phyloP scores from a whole-genome alignment of 2,113 vertebrate species.

The Chaenocephalus aceratus region DNA sequence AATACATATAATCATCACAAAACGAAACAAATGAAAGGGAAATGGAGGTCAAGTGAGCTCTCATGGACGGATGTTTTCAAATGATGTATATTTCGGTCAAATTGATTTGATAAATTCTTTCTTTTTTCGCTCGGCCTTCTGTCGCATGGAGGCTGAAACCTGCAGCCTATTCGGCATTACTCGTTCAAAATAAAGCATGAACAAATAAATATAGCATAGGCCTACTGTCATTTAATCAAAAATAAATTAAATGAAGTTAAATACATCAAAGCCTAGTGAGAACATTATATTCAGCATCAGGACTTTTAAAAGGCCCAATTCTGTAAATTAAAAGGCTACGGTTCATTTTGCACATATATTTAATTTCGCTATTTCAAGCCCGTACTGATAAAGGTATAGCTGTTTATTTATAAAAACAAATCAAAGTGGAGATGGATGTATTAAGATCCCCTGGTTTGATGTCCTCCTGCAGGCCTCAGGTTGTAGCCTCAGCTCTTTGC shows the following conservation, averaged over 20 bases:
- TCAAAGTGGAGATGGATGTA: neutral
- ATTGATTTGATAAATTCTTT: neutral
- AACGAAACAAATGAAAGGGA: neutral
- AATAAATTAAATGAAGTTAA: neutral
- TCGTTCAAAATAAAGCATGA: neutral
- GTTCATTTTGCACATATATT: neutral
- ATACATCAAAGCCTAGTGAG: neutral
- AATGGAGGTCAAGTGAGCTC: neutral
- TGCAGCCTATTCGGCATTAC: too few species aligned
- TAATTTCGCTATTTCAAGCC: neutral
- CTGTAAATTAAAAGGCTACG: neutral
- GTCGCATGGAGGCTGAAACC: neutral
- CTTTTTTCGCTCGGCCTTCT: neutral
- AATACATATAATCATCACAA: too few species aligned
- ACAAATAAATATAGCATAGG: neutral
- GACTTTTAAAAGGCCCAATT: neutral
- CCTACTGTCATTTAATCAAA: neutral
- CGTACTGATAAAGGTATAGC: too few species aligned
- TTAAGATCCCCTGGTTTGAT: neutral
- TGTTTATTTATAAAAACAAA: neutral
- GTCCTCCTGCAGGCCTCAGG: neutral
- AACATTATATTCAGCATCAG: too few species aligned
- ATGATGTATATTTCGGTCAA: neutral
- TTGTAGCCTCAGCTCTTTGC: constrained; percentile 33
- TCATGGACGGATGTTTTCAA: neutral